Base-by-base conservation (phyloP, 1,140 invertebrate genomes). In the Maconellicoccus hirsutus region DNA sequence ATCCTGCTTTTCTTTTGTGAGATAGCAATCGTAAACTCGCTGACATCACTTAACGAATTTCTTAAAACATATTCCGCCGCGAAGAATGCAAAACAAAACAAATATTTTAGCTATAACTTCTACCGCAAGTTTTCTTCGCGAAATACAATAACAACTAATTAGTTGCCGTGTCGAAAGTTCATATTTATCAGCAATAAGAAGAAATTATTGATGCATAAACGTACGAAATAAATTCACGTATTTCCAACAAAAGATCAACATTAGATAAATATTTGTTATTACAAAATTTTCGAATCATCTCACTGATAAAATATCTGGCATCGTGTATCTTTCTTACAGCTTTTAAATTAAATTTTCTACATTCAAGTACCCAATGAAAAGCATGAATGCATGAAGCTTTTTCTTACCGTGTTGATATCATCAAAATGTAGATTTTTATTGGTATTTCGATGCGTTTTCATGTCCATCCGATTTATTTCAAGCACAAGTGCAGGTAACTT, bases 111-210 rank as follows among this genome's bases (percentile, higher is more conserved):
- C 42, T 8, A 52, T 52, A 52, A 52, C 6, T 52, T 52, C 42
- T 33, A 16, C 42, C 12, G 42, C 42, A 16, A 52, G 42, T 52
- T 52, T 52, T 52, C 42, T 16, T 52, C 42, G 42, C n/a, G 6
- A 52, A 52, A 52, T 52, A 52, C 42, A 52, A 52, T 52, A 52
- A 52, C 42, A 52, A 19, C 42, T 52, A 52, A 52, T 52, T 52
- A 52, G 42, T 33, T 33, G n/a, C 10, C 42, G 42, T 52, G 42
- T 52, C 42, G 42, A 33, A 52, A 52, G 42, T 52, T 52, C 42
- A 52, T 16, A 19, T 52, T 52, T 52, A 52, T 52, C 42, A 52
- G n/a, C 42, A 52, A 52, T 52, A 52, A 52, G 42, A 3, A 52
- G 42, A 52, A 52, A 52, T 52, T 52, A 52, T 52, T 19, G 42